A percentile compares a stretch with the other conserved stretches of the same genome.
Evolutionary conservation across 2,888 invertebrate genomes (phyloP).

Genomic region (Cheilosia grossa): DNA sequence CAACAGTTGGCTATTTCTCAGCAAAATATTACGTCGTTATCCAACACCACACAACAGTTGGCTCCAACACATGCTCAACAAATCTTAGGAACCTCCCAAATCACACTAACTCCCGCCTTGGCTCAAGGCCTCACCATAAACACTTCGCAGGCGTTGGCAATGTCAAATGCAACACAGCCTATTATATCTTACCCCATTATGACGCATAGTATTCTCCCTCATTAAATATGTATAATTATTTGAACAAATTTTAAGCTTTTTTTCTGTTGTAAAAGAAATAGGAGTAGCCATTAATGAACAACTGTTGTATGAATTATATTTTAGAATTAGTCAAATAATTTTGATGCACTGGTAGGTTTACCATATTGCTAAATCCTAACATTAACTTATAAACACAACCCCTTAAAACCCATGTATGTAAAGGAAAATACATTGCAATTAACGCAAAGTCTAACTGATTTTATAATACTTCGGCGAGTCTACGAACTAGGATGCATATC

Average conservation of each 20-base stretch:
- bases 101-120: slow-evolving; percentile 76
- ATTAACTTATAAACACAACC: background rate
- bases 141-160: slow-evolving; percentile 85
- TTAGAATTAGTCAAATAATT: background rate
- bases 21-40: slow-evolving; percentile 76
- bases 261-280: slow-evolving; percentile 6
- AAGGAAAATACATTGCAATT: too few relatives aligned
- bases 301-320: slow-evolving; percentile 22
- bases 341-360: background rate
- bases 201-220: slow-evolving; percentile 85
- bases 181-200: slow-evolving; percentile 88
- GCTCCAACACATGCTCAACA: slow-evolving; percentile 76
- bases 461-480: too few relatives aligned
- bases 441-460: too few relatives aligned
- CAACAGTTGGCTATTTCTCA: slow-evolving; percentile 76
- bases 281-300: slow-evolving; percentile 4
- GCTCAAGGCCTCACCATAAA: slow-evolving; percentile 81
- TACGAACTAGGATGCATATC: too few relatives aligned
- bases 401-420: background rate
- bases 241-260: too few relatives aligned
- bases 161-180: slow-evolving; percentile 86
- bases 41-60: slow-evolving; percentile 73
- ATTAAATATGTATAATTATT: too few relatives aligned
- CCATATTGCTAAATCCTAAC: background rate
- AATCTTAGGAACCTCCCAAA: slow-evolving; percentile 77